These are phyloP conservation scores for Oncorhynchus keta DNA, from an alignment of 2,113 vertebrate genomes.

Conservation along the genomic window DNA sequence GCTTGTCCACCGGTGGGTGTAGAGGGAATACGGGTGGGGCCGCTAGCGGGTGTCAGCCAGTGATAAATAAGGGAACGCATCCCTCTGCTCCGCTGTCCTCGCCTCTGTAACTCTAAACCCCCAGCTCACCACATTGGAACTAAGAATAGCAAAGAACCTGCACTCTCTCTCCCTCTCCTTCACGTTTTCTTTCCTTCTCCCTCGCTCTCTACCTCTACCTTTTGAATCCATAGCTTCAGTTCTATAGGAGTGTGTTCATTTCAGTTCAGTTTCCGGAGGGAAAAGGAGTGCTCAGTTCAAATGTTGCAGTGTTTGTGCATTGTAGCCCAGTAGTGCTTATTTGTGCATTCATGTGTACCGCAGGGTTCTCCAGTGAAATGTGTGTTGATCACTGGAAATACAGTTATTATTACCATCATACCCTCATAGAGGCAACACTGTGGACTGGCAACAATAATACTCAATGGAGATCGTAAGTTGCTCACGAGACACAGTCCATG, in stretches of 20 bases:
- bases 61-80: slow-evolving; percentile 64
- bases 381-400: slow-evolving; percentile 47
- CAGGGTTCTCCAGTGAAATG: slow-evolving; percentile 15
- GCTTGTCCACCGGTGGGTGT: slow-evolving; percentile 16
- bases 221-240: not conserved
- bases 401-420: slow-evolving; percentile 51
- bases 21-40: slow-evolving; percentile 33
- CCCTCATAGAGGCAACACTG: slow-evolving; percentile 17
- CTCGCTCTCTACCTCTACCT: not conserved
- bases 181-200: slow-evolving; percentile 14
- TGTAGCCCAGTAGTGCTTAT: not conserved
- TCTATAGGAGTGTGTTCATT: slow-evolving; percentile 8
- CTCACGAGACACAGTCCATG: too few species aligned
- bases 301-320: not conserved
- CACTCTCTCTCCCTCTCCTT: slow-evolving; percentile 25
- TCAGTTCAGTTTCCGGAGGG: not conserved
- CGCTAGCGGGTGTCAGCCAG: slow-evolving; percentile 44
- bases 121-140: slow-evolving; percentile 40
- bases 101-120: slow-evolving; percentile 68
- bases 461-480: too few species aligned
- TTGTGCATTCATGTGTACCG: slow-evolving; percentile 2
- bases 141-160: slow-evolving; percentile 69
- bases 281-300: not conserved
- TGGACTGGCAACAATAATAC: not conserved
- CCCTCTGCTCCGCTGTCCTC: slow-evolving; percentile 8